phyloP scores from a whole-genome alignment of 2,888 invertebrate genomes.

The Philopedon plagiatum region DNA sequence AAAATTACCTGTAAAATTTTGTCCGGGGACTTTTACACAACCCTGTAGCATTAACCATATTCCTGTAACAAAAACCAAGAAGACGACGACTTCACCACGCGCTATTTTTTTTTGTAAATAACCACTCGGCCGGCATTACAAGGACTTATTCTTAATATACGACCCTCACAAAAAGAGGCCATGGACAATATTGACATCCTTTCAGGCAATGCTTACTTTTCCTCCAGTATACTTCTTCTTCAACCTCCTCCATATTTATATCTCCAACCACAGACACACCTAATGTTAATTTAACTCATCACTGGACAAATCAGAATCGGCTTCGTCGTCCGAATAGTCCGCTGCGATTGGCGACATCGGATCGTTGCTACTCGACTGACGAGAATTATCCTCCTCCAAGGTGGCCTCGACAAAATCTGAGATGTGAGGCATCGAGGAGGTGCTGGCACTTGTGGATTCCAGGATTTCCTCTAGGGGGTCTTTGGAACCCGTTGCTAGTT shows the following conservation, averaged over 20 bases:
- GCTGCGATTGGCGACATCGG: constrained; percentile 71
- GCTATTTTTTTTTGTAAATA: no score
- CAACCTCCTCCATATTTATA: constrained; percentile 2
- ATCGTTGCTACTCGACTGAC: constrained; percentile 69
- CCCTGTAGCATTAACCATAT: no score
- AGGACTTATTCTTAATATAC: not conserved
- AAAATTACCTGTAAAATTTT: no score
- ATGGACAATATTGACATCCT: not conserved
- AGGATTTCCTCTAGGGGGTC: constrained; percentile 59
- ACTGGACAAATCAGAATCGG: constrained; percentile 77
- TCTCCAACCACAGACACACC: not conserved
- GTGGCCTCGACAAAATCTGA: constrained; percentile 64
- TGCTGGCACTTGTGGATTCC: constrained; percentile 56
- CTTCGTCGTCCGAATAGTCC: constrained; percentile 75
- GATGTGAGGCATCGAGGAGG: constrained; percentile 56
- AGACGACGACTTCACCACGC: no score
- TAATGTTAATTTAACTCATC: constrained; percentile 76
- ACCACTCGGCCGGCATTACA: not conserved
- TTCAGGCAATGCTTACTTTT: not conserved
- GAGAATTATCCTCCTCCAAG: constrained; percentile 68
- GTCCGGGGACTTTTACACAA: no score
- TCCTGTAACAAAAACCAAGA: no score
- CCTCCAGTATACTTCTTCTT: no score
- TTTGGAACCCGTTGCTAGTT: constrained; percentile 61
- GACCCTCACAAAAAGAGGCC: not conserved